phyloP scores from a whole-genome alignment of 2,888 invertebrate genomes.

The Ophion slaviceki region DNA sequence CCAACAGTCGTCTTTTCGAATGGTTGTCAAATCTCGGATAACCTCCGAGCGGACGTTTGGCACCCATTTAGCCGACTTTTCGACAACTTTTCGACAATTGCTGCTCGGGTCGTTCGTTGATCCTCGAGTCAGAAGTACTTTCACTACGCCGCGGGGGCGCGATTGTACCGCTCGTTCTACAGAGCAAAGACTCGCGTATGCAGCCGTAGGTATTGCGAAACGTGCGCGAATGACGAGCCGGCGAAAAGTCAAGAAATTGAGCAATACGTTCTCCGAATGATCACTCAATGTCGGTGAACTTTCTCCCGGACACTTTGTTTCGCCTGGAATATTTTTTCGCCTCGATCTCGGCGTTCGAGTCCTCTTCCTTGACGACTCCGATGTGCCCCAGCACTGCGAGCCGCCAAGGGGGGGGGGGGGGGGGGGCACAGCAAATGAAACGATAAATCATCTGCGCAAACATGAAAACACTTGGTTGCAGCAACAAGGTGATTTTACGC shows the following conservation, averaged over 20 bases:
- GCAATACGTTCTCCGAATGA: slow-evolving; percentile 12
- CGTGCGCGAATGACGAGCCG: slow-evolving; percentile 10
- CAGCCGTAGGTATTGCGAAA: slow-evolving; percentile 43
- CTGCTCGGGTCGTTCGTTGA: slow-evolving; percentile 9
- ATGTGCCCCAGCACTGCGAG: no score
- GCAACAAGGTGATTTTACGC: no score
- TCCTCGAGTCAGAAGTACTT: slow-evolving; percentile 8
- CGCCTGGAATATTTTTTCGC: neutral
- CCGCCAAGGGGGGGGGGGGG: no score
- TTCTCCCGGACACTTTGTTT: neutral
- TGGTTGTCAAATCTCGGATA: no score
- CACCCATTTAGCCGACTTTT: no score
- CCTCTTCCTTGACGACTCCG: no score
- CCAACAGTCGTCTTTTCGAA: no score
- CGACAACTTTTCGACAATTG: neutral
- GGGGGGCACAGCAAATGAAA: no score
- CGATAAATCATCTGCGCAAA: no score
- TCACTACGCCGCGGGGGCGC: slow-evolving; percentile 34
- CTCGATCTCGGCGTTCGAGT: neutral
- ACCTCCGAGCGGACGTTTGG: no score
- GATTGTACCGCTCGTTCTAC: slow-evolving; percentile 32
- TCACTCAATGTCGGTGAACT: slow-evolving; percentile 16
- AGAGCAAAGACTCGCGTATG: slow-evolving; percentile 12
- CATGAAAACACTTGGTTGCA: no score
- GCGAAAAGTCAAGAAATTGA: slow-evolving; percentile 6